phyloP scores from a whole-genome alignment of 2,797 vertebrate species.

The Eurystomus glaucurus region DNA sequence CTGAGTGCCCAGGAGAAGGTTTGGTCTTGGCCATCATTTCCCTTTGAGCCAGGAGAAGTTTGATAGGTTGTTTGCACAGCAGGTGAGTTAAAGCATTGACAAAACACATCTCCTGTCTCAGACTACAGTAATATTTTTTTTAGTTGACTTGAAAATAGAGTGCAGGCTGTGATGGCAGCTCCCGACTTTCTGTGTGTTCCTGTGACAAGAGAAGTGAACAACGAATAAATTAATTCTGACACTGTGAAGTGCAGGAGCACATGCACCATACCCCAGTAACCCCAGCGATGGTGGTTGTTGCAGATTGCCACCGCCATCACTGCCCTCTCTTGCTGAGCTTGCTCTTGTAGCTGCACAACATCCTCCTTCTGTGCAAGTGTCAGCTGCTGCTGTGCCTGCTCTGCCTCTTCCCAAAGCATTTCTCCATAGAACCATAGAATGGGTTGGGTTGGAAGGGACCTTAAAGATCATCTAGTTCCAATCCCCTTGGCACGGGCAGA shows the following conservation, averaged over 20 bases:
- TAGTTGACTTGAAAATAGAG: background rate
- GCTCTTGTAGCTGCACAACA: background rate
- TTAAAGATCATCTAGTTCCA: no score
- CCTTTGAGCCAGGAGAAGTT: background rate
- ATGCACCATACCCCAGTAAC: rapidly evolving
- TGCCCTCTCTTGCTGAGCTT: background rate
- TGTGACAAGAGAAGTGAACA: rapidly evolving
- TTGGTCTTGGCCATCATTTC: background rate
- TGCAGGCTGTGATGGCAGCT: background rate
- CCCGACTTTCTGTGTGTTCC: background rate
- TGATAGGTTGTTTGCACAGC: background rate
- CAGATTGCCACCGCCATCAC: background rate
- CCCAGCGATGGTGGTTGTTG: background rate
- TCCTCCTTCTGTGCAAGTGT: background rate
- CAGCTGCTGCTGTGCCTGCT: background rate
- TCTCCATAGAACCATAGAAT: background rate
- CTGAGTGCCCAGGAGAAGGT: background rate
- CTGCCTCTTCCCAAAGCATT: background rate
- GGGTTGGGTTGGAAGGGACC: no score
- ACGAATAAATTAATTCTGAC: background rate
- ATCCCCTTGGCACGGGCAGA: no score
- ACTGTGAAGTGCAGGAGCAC: background rate
- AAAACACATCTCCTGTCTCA: background rate
- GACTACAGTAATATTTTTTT: background rate
- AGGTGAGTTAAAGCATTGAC: background rate